phyloP scores from a whole-genome alignment of 2,113 vertebrate genomes.

The Eulemur macaco region DNA sequence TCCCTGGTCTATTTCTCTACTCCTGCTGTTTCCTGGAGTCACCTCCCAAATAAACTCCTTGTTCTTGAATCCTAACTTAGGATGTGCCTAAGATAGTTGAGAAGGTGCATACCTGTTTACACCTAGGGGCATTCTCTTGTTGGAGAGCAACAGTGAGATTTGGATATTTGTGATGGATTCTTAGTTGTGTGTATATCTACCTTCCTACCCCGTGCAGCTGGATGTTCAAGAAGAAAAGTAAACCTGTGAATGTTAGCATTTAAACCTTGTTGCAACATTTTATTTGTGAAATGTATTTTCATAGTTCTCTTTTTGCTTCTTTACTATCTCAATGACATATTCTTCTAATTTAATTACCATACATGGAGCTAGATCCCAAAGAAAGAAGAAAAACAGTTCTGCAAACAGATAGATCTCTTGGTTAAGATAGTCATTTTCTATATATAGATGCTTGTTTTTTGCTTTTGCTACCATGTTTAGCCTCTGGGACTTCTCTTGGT shows the following conservation, averaged over 20 bases:
- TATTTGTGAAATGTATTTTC: slow-evolving; percentile 28
- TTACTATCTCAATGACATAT: neutral
- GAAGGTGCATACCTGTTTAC: neutral
- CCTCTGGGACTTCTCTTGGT: slow-evolving; percentile 46
- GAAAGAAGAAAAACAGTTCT: slow-evolving; percentile 24
- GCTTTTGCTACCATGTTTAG: neutral
- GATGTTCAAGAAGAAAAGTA: neutral
- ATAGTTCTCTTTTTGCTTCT: neutral
- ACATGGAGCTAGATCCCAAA: neutral
- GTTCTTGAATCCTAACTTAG: neutral
- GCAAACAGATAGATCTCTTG: neutral
- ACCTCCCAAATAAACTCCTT: neutral
- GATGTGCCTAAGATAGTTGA: neutral
- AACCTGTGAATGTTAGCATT: neutral
- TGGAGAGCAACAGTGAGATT: neutral
- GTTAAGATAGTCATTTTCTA: slow-evolving; percentile 3
- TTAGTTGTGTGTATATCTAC: neutral
- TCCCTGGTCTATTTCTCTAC: neutral
- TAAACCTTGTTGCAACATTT: neutral
- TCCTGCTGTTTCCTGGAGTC: neutral
- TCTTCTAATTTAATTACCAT: slow-evolving; percentile 34
- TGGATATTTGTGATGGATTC: neutral
- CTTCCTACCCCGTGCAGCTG: neutral
- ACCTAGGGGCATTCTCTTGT: neutral
- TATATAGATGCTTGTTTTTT: neutral